Evolutionary conservation across 2,888 invertebrate species (phyloP).

Genomic region (Schizaphis graminum): DNA sequence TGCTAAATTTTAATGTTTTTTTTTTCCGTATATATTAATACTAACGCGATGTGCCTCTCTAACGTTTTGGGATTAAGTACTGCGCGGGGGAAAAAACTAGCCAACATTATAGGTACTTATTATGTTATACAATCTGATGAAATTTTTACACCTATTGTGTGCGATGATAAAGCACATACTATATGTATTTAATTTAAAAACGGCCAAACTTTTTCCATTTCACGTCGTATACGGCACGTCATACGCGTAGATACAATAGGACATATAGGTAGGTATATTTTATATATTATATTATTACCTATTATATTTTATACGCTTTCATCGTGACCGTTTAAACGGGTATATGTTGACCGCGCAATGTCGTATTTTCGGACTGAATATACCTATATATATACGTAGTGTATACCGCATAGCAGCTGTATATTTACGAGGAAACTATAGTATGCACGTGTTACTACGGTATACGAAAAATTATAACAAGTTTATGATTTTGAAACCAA

Average conservation of each 20-base stretch:
- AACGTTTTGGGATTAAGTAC: not conserved
- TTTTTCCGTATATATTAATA: slow-evolving; percentile 3
- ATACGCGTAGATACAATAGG: not conserved
- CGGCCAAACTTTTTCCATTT: not conserved
- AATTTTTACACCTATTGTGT: not conserved
- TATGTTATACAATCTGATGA: not conserved
- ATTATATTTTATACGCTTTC: slow-evolving; percentile 8
- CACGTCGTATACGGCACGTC: not conserved
- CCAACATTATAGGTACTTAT: not conserved
- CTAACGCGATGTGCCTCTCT: not conserved
- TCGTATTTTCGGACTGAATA: not conserved
- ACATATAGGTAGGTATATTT: not conserved
- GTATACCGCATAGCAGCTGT: not conserved
- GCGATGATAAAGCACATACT: not conserved
- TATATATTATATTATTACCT: not conserved
- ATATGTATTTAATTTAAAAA: not conserved
- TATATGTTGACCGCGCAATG: not conserved
- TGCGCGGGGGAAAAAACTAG: not conserved
- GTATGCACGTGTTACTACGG: not conserved
- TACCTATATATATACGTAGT: not conserved
- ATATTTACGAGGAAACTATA: not conserved
- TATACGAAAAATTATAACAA: slow-evolving; percentile 11
- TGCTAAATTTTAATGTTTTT: slow-evolving; percentile 25
- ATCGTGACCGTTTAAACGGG: not conserved
- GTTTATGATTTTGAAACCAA: slow-evolving; percentile 8